Base-by-base conservation (phyloP, 1,140 invertebrate genomes). In the Heterodera carotae region DNA sequence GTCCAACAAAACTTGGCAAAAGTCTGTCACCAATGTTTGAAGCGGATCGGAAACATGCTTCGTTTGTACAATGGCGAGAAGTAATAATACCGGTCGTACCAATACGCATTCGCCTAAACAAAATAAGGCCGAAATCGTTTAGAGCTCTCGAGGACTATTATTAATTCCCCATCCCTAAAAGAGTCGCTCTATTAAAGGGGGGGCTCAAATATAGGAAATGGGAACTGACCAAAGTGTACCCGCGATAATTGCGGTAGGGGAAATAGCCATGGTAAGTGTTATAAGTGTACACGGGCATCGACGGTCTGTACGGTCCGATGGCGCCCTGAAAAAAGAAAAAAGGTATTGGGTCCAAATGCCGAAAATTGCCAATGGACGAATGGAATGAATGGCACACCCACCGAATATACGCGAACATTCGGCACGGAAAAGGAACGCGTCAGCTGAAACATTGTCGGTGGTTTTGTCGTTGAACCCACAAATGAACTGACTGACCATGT, bases 41-140 rank as follows among this genome's bases (percentile, higher is more conserved):
- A 75, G 36, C 29, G 69, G 36, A 33, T 62, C 22, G 76, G 76
- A 29, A 77, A 77, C 56, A 75, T 71, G 62, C 68, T 60, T 34
- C 68, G n/a, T 62, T 73, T 73, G 48, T 77, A 77, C 29, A 77
- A 27, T 7, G 76, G 76, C 22, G 68, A 73, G 31, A 77, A 77
- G 43, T 77, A 77, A 18, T 73, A 67, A 29, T 77, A 77, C 6
- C 76, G 56, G 53, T 77, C 76, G 59, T 77, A 77, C 76, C 76
- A 77, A 15, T 77, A 77, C 36, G 53, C 48, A 56, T 77, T 70
- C 12, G 48, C 22, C 76, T 77, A n/a, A 36, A 75, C 27, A 33
- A 8, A 71, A 8, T 22, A n/a, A n/a, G n/a, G n/a, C n/a, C n/a
- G n/a, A n/a, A n/a, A n/a, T n/a, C n/a, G n/a, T n/a, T n/a, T n/a